Conservation (phyloP, 2,888 invertebrate species). For the Hirtodrosophila trivittata region DNA sequence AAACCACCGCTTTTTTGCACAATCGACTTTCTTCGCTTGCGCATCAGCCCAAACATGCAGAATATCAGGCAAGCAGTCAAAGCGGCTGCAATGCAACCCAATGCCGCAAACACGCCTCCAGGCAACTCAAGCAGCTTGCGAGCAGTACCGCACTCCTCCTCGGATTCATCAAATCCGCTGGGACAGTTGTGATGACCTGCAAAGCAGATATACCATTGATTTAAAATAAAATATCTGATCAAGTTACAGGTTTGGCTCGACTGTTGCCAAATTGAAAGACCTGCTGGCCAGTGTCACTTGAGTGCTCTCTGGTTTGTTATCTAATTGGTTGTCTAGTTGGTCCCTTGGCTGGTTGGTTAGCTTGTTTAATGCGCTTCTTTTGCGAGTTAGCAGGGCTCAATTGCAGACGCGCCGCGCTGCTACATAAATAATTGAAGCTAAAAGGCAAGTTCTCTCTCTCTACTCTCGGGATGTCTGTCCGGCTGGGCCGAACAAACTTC, state of each 20-base stretch:
- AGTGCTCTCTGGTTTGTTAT: constrained; percentile 40
- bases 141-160: constrained; percentile 87
- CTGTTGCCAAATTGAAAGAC: constrained; percentile 60
- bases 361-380: constrained; percentile 72
- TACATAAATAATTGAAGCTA: constrained; percentile 80
- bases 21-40: constrained; percentile 85
- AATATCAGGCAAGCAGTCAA: constrained; percentile 86
- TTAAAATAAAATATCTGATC: neutral
- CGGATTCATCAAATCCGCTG: constrained; percentile 89
- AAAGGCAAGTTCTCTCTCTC: constrained; percentile 52
- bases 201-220: constrained; percentile 31
- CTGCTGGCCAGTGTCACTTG: constrained; percentile 54
- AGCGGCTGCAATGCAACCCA: constrained; percentile 86
- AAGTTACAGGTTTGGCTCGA: constrained; percentile 30
- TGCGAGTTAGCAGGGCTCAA: constrained; percentile 72
- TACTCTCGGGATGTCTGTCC: constrained; percentile 2
- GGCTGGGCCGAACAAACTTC: neutral
- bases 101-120: constrained; percentile 85
- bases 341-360: constrained; percentile 34
- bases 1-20: constrained; percentile 84
- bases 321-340: constrained; percentile 5
- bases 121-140: constrained; percentile 85
- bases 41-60: constrained; percentile 86
- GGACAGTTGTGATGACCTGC: constrained; percentile 86
- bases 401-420: constrained; percentile 72